Conservation (phyloP, 92 coral and sea anemone genomes). For the Metridium senile region DNA sequence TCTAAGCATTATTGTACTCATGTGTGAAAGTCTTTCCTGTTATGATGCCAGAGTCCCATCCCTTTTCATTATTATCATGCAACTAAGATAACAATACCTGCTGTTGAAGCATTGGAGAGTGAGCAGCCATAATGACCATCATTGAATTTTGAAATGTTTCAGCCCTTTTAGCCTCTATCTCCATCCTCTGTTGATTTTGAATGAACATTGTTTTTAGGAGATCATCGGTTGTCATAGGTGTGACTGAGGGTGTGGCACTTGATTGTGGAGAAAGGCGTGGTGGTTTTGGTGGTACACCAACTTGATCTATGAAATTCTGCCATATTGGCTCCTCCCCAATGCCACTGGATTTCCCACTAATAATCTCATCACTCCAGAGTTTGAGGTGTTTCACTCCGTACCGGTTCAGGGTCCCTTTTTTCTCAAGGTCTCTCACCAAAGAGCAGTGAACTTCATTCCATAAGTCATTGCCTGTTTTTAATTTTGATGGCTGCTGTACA, state of each 20-base stretch:
- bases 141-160: slow-evolving; percentile 20
- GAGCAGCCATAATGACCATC: slow-evolving; percentile 10
- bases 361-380: slow-evolving; percentile 40
- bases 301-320: slow-evolving; percentile 30
- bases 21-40: too few species aligned
- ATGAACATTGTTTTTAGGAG: slow-evolving; percentile 23
- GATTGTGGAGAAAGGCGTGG: neutral
- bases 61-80: too few species aligned
- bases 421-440: slow-evolving; percentile 40
- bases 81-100: neutral
- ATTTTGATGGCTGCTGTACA: neutral
- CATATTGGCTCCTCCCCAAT: slow-evolving; percentile 48
- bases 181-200: slow-evolving; percentile 18
- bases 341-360: slow-evolving; percentile 32
- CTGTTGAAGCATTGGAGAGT: neutral
- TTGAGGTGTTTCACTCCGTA: slow-evolving; percentile 38
- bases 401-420: slow-evolving; percentile 33
- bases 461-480: slow-evolving; percentile 14
- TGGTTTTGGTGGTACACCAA: slow-evolving; percentile 40
- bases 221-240: slow-evolving; percentile 15
- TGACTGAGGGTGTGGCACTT: neutral
- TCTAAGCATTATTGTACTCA: too few species aligned
- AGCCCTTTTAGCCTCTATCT: slow-evolving; percentile 17
- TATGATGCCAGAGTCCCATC: too few species aligned
- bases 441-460: slow-evolving; percentile 32